A percentile compares a stretch with the other conserved stretches of the same genome.
Evolutionary conservation across 2,888 invertebrate genomes (phyloP).

Genomic region (Cosmia pyralina): DNA sequence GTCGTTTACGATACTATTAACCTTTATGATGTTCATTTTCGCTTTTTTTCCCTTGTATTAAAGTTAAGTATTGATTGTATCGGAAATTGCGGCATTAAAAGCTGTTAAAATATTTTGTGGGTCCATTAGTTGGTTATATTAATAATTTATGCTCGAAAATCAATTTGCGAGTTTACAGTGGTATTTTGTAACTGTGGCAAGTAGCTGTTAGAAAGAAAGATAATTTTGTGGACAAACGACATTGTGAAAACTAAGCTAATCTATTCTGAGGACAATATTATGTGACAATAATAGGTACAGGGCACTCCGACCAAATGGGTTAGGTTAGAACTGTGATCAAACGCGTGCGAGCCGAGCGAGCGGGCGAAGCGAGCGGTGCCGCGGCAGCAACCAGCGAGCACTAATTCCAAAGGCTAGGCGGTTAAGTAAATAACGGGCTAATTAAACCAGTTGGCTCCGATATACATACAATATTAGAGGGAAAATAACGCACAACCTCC

Average conservation of each 20-base stretch:
- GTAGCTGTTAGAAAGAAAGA: background rate
- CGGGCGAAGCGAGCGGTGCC: no score
- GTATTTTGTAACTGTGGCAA: background rate
- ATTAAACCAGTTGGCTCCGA: no score
- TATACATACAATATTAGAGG: no score
- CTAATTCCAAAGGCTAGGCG: no score
- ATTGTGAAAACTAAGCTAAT: background rate
- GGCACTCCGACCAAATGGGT: no score
- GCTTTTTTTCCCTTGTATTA: constrained; percentile 20
- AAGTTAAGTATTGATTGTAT: constrained; percentile 37
- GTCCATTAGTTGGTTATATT: constrained; percentile 32
- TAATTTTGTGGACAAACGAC: no score
- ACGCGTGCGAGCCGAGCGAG: no score
- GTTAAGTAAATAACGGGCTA: no score
- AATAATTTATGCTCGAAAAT: constrained; percentile 36
- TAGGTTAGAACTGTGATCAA: no score
- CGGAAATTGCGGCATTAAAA: constrained; percentile 30
- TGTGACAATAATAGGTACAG: no score
- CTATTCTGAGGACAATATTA: background rate
- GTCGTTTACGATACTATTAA: constrained; percentile 42
- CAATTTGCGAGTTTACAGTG: constrained; percentile 12
- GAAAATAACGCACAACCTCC: no score
- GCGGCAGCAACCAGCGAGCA: no score
- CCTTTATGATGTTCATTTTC: constrained; percentile 45
- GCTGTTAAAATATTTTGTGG: constrained; percentile 35